Conservation (phyloP, 2,888 invertebrate genomes). For the Aphodius granarius region DNA sequence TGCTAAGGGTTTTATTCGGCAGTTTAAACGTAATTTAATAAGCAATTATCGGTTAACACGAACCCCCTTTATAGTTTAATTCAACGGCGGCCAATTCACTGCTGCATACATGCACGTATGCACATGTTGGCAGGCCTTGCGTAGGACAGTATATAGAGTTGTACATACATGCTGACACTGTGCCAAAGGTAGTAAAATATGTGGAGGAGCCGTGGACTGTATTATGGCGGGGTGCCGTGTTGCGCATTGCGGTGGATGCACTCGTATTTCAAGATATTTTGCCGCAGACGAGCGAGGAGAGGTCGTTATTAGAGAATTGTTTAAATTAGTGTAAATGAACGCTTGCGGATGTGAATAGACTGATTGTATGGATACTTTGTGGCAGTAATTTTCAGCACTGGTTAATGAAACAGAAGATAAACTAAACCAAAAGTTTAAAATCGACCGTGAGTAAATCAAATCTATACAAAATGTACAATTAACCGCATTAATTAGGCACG, state of each 20-base stretch:
- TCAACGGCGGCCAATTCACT: not conserved
- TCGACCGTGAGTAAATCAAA: too few relatives aligned
- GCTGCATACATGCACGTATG: not conserved
- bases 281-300: not conserved
- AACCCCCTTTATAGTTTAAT: not conserved
- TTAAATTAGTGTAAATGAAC: not conserved
- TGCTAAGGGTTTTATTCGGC: not conserved
- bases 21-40: not conserved
- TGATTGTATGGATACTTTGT: not conserved
- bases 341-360: not conserved
- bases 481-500: too few relatives aligned
- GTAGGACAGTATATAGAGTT: not conserved
- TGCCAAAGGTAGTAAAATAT: not conserved
- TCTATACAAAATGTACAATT: too few relatives aligned
- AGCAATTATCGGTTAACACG: not conserved
- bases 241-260: not conserved
- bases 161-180: not conserved
- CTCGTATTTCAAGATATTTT: not conserved
- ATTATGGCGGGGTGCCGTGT: not conserved
- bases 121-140: not conserved
- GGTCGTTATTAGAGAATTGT: not conserved
- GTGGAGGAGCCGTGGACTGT: not conserved
- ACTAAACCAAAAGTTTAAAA: too few relatives aligned
- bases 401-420: too few relatives aligned
- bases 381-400: too few relatives aligned